Base-by-base conservation (phyloP, 1,140 invertebrate genomes). In the Zaprionus africanus region DNA sequence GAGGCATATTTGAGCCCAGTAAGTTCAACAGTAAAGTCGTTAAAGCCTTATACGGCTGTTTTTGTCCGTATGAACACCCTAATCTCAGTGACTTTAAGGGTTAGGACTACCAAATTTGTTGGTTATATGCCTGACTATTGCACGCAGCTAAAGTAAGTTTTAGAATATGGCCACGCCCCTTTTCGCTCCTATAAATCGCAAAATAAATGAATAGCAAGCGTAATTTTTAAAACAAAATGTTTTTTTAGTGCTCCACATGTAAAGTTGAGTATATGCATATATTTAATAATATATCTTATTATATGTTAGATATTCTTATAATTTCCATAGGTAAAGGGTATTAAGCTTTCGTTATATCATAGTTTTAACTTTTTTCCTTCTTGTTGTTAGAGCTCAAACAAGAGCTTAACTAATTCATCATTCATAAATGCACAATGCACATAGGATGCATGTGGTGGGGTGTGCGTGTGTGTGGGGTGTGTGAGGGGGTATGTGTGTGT, bases 331-430 rank as follows among this genome's bases (percentile, higher is more conserved):
- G 34, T 1, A 13, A 36, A 43, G 41, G n/a, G 41, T 43, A 43
- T 43, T 11, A 2, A 46, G 19, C n/a, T 17, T 46, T 46, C 41
- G 2, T 0, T 1, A 5, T 46, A 19, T 15, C n/a, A 6, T 1
- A 2, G 15, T 15, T n/a, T 5, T 34, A 11, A 34, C 15, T 7
- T n/a, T 41, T n/a, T 15, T n/a, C 1, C 38, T 41, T n/a, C 38
- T 38, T 59, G 6, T 43, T 41, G 43, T 43, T 26, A 46, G 28
- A 19, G 24, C 26, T 60, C 15, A 1, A 22, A 38, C 22, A 7
- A 26, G 13, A 11, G 19, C 28, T 63, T 59, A 13, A 28, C 28
- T n/a, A 65, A 38, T 56, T 41, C 15, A 54, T 56, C 53, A 63
- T 63, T 49, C 26, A 51, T 63, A 51, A 34, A 31, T n/a, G 19